phyloP scores from a whole-genome alignment of 2,888 invertebrate genomes.

The Xylota sylvarum region DNA sequence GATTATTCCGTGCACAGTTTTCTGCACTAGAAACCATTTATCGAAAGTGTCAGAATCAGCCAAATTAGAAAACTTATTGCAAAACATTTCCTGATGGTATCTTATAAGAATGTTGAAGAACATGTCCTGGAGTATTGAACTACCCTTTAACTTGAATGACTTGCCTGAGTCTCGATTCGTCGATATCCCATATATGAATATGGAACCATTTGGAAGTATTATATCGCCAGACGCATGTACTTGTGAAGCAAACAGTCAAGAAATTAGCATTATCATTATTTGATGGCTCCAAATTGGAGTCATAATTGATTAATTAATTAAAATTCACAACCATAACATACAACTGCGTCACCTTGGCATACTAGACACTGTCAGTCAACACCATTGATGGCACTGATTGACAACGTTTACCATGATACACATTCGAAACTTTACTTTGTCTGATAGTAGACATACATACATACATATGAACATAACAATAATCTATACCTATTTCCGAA shows the following conservation, averaged over 20 bases:
- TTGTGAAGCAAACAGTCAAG: background rate
- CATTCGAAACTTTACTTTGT: background rate
- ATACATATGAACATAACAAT: too few relatives aligned
- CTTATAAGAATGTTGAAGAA: too few relatives aligned
- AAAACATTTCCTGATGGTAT: too few relatives aligned
- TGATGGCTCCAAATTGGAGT: background rate
- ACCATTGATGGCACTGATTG: background rate
- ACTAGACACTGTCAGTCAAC: background rate
- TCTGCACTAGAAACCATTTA: too few relatives aligned
- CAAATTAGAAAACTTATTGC: too few relatives aligned
- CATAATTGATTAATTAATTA: background rate
- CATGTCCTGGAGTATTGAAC: too few relatives aligned
- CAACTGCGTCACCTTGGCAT: slow-evolving; percentile 7
- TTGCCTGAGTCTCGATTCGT: too few relatives aligned
- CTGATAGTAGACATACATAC: background rate
- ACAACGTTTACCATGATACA: background rate
- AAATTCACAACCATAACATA: background rate
- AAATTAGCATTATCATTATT: background rate
- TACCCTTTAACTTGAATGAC: too few relatives aligned
- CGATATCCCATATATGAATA: too few relatives aligned
- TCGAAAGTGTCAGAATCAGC: too few relatives aligned
- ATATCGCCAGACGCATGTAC: background rate
- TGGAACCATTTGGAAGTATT: too few relatives aligned
- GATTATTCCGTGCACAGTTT: too few relatives aligned
- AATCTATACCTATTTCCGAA: slow-evolving; percentile 96